These are phyloP conservation scores for Ryuthela nishihirai DNA, from an alignment of 2,888 invertebrate genomes.

Conservation along the genomic window DNA sequence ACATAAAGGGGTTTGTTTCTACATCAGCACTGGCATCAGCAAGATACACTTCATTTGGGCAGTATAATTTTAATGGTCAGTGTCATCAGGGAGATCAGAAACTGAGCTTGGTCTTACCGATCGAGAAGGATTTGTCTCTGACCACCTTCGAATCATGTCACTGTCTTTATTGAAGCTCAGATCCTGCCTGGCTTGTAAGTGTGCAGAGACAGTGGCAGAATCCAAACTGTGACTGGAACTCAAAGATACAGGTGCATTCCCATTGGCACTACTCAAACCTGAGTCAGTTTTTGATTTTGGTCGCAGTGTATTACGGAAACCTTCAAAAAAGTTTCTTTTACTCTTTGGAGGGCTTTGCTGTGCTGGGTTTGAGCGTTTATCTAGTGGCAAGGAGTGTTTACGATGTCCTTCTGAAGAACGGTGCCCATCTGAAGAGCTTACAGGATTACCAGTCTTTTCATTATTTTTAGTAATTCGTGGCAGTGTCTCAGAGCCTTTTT, in stretches of 20 bases:
- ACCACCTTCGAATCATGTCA: conserved; percentile 39
- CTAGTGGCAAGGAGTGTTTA: conserved; percentile 33
- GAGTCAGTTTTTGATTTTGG: conserved; percentile 38
- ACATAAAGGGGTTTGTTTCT: too few relatives aligned
- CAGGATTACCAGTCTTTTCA: conserved; percentile 9
- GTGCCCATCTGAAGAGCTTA: neutral
- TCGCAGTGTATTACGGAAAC: conserved; percentile 35
- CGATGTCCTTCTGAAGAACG: conserved; percentile 15
- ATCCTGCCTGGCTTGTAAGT: conserved; percentile 25
- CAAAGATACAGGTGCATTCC: conserved; percentile 23
- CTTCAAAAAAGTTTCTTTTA: conserved; percentile 39
- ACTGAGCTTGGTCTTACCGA: conserved; percentile 32
- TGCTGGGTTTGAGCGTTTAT: conserved; percentile 25
- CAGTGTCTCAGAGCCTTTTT: conserved; percentile 5
- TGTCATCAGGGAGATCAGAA: conserved; percentile 35
- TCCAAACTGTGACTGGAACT: conserved; percentile 42
- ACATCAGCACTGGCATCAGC: too few relatives aligned
- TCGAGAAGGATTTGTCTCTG: conserved; percentile 37
- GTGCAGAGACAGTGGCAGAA: conserved; percentile 29
- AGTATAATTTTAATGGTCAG: conserved; percentile 32
- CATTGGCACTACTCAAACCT: conserved; percentile 21
- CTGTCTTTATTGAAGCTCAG: conserved; percentile 27
- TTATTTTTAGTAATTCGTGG: conserved; percentile 8
- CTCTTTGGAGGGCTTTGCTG: conserved; percentile 38
- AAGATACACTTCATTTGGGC: too few relatives aligned